Evolutionary conservation across 1,140 invertebrate genomes (phyloP), one percentile per base, ranked within the genome.

Genomic region (Drosophila obscura): DNA sequence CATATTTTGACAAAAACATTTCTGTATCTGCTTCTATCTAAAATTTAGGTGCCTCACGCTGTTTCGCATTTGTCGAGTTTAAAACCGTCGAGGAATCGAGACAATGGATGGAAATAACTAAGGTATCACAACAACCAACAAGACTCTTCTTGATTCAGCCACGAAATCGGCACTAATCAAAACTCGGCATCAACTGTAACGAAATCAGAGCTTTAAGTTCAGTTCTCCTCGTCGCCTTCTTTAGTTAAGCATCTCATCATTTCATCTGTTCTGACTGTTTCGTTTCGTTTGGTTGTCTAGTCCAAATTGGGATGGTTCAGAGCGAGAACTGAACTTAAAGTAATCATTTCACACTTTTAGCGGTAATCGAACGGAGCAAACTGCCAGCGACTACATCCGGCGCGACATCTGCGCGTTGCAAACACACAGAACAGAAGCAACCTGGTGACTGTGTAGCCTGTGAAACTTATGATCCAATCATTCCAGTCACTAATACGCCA

Each of bases 11-110:
- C 88, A 80, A 90, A 88, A 89, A 80, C 78, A 78, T 90, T 91
- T 91, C 91, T 11, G 90, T 91, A 90, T 91, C 90, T 91, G 88
- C 93, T 93, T 94, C 93, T 93, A 90, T 90, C 85, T 87, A 79
- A 85, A 90, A 93, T 94, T 94, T 95, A 96, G 96, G 96, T 94
- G 94, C 95, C 92, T 96, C 96, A 92, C 94, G 96, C 92, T 96
- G 96, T 93, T 97, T 98, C 94, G 97, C 97, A 93, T 98, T 98
- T 95, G 96, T 98, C 93, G 97, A 98, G 94, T 99, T 99, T 96
- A 94, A 95, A 93, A 95, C 95, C 92, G 94, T 97, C 91, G 94
- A 95, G 92, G 97, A 98, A 94, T 97, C 97, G 81, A 95, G 95
- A 92, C 94, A 94, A 85, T 98, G 97, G 96, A 98, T 98, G 96